Evolutionary conservation across 2,797 vertebrate genomes (phyloP).

Genomic region (Halcyon chelicuti): DNA sequence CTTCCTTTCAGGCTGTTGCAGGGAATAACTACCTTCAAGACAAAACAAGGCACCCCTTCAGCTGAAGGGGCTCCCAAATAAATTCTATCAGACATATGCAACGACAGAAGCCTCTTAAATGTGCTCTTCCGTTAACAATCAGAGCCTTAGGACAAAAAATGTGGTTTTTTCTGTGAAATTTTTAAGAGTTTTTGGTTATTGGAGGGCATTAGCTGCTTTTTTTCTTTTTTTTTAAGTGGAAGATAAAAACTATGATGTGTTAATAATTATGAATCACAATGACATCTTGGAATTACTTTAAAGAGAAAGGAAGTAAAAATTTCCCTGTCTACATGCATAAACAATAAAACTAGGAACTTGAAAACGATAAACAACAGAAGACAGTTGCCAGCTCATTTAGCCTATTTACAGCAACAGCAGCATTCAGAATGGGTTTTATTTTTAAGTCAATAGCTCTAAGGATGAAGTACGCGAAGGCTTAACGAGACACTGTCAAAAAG

Average conservation of each 20-base stretch:
- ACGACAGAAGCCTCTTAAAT: slow-evolving; percentile 8
- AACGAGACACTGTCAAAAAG: slow-evolving; percentile 40
- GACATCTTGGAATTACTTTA: not conserved
- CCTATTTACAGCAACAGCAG: slow-evolving; percentile 48
- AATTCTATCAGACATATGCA: slow-evolving; percentile 27
- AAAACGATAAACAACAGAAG: slow-evolving; percentile 4
- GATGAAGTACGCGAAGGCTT: slow-evolving; percentile 35
- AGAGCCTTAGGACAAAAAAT: slow-evolving; percentile 1
- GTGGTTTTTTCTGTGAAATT: not conserved
- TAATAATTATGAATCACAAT: not conserved
- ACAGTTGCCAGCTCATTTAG: slow-evolving; percentile 50
- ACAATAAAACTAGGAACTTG: not conserved
- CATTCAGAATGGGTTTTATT: slow-evolving; percentile 15
- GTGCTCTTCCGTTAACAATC: not conserved
- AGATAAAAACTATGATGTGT: not conserved
- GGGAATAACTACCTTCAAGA: slow-evolving; percentile 36
- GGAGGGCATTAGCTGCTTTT: not conserved
- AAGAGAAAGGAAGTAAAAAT: not conserved
- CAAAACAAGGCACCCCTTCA: slow-evolving; percentile 14
- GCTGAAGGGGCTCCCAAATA: slow-evolving; percentile 23
- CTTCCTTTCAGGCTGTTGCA: not conserved
- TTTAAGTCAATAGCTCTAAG: slow-evolving; percentile 48
- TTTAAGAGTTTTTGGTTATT: not conserved
- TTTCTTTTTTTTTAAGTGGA: not conserved
- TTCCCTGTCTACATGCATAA: not conserved